phyloP scores from a whole-genome alignment of 2,113 vertebrate species.

The Protobothrops flavoviridis region DNA sequence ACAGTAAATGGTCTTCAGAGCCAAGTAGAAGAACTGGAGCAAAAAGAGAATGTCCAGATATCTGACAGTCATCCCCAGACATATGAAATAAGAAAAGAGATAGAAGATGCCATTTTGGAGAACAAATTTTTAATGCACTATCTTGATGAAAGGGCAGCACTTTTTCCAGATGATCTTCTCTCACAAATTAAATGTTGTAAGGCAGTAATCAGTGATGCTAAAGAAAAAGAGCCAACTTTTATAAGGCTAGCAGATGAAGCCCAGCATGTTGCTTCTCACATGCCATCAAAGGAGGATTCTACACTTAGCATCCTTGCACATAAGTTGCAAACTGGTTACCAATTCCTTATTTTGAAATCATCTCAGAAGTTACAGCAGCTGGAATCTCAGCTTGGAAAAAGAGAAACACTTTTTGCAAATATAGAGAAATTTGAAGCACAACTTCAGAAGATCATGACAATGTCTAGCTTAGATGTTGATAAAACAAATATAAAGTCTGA shows the following conservation, averaged over 20 bases:
- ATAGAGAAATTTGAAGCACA: slow-evolving; percentile 76
- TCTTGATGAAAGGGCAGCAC: slow-evolving; percentile 67
- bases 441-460: slow-evolving; percentile 64
- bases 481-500: slow-evolving; percentile 60
- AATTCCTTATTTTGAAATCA: slow-evolving; percentile 75
- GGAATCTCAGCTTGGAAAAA: slow-evolving; percentile 80
- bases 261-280: slow-evolving; percentile 60
- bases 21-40: slow-evolving; percentile 64
- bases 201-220: slow-evolving; percentile 72
- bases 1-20: slow-evolving; percentile 71
- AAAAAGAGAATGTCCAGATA: slow-evolving; percentile 47
- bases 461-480: slow-evolving; percentile 36
- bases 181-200: slow-evolving; percentile 80
- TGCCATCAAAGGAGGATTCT: slow-evolving; percentile 68
- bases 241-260: slow-evolving; percentile 72
- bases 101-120: slow-evolving; percentile 80
- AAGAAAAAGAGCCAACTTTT: slow-evolving; percentile 73
- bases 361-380: slow-evolving; percentile 72
- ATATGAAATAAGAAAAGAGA: slow-evolving; percentile 68
- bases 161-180: slow-evolving; percentile 81
- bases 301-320: slow-evolving; percentile 71
- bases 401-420: slow-evolving; percentile 76
- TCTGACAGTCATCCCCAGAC: slow-evolving; percentile 64
- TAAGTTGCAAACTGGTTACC: slow-evolving; percentile 74
- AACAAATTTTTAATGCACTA: slow-evolving; percentile 72